Base-by-base conservation (phyloP, 2,888 invertebrate genomes). In the Melikaiella ostensackeni region DNA sequence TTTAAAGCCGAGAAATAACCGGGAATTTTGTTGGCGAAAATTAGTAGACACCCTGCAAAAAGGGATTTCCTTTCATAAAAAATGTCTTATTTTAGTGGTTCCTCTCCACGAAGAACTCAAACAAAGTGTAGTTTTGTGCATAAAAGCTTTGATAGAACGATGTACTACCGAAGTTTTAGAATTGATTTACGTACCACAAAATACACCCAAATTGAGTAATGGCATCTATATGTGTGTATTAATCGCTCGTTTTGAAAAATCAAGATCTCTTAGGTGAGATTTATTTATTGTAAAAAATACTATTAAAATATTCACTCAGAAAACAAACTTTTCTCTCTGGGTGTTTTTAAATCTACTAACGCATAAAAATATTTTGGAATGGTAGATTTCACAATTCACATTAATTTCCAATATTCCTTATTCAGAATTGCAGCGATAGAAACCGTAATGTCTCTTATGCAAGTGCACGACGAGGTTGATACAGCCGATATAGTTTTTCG, bases 191-290 rank as follows among this genome's bases (percentile, higher is more conserved):
- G 90, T 92, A 30, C 92, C 94, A 79, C 92, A 93, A 75, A 92
- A 94, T 80, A 92, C 93, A 2, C 92, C 94, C 0, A 92, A 94
- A 84, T 86, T 96, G 64, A 95, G 95, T 4, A 94, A 95, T 86
- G 94, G 95, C 73, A 92, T 96, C 64, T 94, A 94, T 84, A 92
- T 95, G 0, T 93, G 94, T 21, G 92, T 95, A 1, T 94, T 95
- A 83, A 91, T 96, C 24, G 94, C 95, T 13, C 94, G 94, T 88
- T 90, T 92, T 50, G 96, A 96, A 88, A 95, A 93, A 87, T 93
- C 94, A 59, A 92, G 93, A 55, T 90, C 93, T 63, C 91, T 97
- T 19, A 94, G 95, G 95, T 96, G 91, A 88, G 21, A 63, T 64
- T 79, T 27, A 4, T 19, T 21, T 70, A 57, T 42, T 50, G 9